Conservation (phyloP, 2,797 vertebrate species). For the Menidia menidia region DNA sequence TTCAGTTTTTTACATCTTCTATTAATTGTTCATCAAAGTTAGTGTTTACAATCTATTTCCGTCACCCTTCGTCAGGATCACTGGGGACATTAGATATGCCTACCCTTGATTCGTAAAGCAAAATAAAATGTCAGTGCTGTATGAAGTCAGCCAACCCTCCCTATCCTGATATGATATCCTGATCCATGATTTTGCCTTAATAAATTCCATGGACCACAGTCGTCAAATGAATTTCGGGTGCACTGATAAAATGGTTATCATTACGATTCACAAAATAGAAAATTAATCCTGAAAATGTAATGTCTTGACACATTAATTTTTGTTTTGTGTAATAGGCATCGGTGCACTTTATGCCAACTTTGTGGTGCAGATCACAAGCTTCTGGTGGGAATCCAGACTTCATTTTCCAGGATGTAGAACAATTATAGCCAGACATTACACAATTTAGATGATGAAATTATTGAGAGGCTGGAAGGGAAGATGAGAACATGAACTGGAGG, state of each 20-base stretch:
- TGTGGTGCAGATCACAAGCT: slow-evolving; percentile 36
- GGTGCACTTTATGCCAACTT: slow-evolving; percentile 7
- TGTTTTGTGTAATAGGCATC: slow-evolving; percentile 3
- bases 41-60: slow-evolving; percentile 47
- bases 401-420: slow-evolving; percentile 65
- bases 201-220: slow-evolving; percentile 33
- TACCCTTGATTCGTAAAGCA: slow-evolving; percentile 19
- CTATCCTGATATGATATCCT: slow-evolving; percentile 49
- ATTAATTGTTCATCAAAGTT: slow-evolving; percentile 51
- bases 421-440: slow-evolving; percentile 64
- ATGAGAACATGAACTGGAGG: slow-evolving; percentile 30
- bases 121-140: slow-evolving; percentile 35
- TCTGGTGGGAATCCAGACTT: slow-evolving; percentile 58
- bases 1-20: slow-evolving; percentile 24
- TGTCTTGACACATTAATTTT: slow-evolving; percentile 14
- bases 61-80: slow-evolving; percentile 32
- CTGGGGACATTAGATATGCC: slow-evolving; percentile 45
- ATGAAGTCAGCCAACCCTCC: slow-evolving; percentile 42
- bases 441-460: slow-evolving; percentile 68
- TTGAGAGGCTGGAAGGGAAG: slow-evolving; percentile 38
- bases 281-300: slow-evolving; percentile 28
- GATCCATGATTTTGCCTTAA: slow-evolving; percentile 20
- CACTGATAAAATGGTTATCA: slow-evolving; percentile 20
- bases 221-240: slow-evolving; percentile 28
- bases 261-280: slow-evolving; percentile 37